These are phyloP conservation scores for Drosophila mulleri DNA, from an alignment of 2,888 invertebrate species.

Conservation along the genomic window DNA sequence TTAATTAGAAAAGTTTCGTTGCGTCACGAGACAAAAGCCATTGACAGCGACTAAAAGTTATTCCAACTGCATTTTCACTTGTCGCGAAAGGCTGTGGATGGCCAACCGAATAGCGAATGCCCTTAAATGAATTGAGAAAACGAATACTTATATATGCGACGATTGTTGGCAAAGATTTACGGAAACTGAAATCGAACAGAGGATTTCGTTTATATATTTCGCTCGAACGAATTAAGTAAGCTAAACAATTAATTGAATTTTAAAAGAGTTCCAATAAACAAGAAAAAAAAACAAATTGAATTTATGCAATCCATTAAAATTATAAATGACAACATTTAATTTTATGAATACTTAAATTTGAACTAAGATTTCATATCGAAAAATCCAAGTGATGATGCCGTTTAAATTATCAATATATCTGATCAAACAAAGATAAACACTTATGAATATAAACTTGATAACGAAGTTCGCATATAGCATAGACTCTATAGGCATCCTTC, in stretches of 20 bases:
- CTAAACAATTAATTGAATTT: too few relatives aligned
- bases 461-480: background rate
- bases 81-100: constrained; percentile 11
- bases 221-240: too few relatives aligned
- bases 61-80: constrained; percentile 55
- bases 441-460: background rate
- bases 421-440: background rate
- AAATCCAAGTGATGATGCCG: too few relatives aligned
- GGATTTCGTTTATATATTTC: too few relatives aligned
- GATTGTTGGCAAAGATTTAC: too few relatives aligned
- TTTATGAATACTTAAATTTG: too few relatives aligned
- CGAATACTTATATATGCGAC: too few relatives aligned
- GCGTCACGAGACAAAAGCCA: constrained; percentile 76
- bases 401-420: background rate
- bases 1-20: constrained; percentile 79
- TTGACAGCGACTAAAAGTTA: constrained; percentile 72
- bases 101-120: background rate
- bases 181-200: too few relatives aligned
- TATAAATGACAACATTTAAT: too few relatives aligned
- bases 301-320: too few relatives aligned
- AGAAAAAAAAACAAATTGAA: background rate
- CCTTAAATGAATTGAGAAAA: background rate
- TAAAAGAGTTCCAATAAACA: too few relatives aligned
- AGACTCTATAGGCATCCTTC: background rate
- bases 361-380: too few relatives aligned